Evolutionary conservation across 2,113 vertebrate species (phyloP).

Genomic region (Thomomys bottae): DNA sequence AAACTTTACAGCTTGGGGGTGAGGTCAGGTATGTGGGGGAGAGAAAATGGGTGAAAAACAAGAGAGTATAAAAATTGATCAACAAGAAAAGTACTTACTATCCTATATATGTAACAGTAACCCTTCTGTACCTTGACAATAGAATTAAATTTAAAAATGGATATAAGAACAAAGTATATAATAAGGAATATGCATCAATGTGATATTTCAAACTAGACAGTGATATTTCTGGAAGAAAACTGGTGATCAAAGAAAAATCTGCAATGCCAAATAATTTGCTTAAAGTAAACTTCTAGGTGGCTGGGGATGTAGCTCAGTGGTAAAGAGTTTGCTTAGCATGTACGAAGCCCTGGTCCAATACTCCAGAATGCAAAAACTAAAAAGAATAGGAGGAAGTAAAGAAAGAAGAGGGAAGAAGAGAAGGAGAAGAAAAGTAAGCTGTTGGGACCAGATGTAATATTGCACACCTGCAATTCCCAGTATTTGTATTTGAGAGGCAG

Average conservation of each 20-base stretch:
- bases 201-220: neutral
- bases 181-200: neutral
- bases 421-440: no score
- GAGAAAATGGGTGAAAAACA: no score
- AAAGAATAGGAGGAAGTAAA: neutral
- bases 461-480: no score
- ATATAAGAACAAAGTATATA: neutral
- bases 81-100: no score
- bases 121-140: no score
- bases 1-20: no score
- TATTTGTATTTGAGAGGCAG: no score
- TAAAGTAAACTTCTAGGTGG: neutral
- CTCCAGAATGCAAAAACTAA: neutral
- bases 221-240: neutral
- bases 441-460: no score
- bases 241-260: conserved; percentile 1
- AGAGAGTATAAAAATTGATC: no score
- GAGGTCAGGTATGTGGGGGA: no score
- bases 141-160: no score
- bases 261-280: neutral
- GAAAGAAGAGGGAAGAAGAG: neutral
- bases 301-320: neutral
- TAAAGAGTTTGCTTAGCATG: neutral
- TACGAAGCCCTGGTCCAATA: neutral
- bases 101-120: no score